Percentiles rank a stretch among this genome's conserved stretches.
Conservation (phyloP, 2,888 invertebrate species). For the Itoplectis maculator region DNA sequence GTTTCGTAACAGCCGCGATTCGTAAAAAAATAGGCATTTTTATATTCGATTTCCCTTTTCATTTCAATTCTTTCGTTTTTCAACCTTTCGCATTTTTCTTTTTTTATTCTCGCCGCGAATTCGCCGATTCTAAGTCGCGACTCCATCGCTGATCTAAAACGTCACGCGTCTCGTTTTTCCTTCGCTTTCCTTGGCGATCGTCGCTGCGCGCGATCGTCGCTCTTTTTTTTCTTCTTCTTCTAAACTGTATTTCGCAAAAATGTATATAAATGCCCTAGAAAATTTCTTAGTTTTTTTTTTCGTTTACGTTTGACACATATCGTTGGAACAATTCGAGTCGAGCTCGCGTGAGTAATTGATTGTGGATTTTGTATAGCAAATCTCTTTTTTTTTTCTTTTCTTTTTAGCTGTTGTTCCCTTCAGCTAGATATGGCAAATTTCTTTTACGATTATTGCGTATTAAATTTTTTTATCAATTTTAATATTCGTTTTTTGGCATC, state of each 20-base stretch:
- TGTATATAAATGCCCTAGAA: slow-evolving; percentile 55
- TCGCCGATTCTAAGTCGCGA: slow-evolving; percentile 68
- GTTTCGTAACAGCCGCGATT: slow-evolving; percentile 71
- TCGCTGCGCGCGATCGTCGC: slow-evolving; percentile 4
- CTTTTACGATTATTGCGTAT: slow-evolving; percentile 23
- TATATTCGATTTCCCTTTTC: slow-evolving; percentile 74
- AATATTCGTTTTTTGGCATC: slow-evolving; percentile 39
- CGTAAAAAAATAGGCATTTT: slow-evolving; percentile 79
- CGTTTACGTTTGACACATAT: slow-evolving; percentile 49
- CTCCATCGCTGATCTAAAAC: slow-evolving; percentile 36
- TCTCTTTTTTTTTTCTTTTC: slow-evolving; percentile 9
- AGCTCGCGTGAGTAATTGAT: slow-evolving; percentile 25
- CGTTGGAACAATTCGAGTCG: slow-evolving; percentile 55
- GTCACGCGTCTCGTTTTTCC: background rate
- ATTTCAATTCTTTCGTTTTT: slow-evolving; percentile 66
- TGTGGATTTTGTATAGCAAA: slow-evolving; percentile 35
- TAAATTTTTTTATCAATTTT: slow-evolving; percentile 3
- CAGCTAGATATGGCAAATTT: slow-evolving; percentile 61
- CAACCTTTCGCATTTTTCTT: slow-evolving; percentile 15
- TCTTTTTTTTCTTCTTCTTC: background rate
- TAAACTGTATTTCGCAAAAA: slow-evolving; percentile 47
- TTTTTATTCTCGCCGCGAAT: slow-evolving; percentile 63
- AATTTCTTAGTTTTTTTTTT: slow-evolving; percentile 33
- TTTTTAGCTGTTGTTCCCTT: slow-evolving; percentile 51
- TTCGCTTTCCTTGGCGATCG: background rate